These are phyloP conservation scores for Ephydatia muelleri DNA, from an alignment of 37 sponge, comb jelly and placozoan genomes.

Conservation along the genomic window DNA sequence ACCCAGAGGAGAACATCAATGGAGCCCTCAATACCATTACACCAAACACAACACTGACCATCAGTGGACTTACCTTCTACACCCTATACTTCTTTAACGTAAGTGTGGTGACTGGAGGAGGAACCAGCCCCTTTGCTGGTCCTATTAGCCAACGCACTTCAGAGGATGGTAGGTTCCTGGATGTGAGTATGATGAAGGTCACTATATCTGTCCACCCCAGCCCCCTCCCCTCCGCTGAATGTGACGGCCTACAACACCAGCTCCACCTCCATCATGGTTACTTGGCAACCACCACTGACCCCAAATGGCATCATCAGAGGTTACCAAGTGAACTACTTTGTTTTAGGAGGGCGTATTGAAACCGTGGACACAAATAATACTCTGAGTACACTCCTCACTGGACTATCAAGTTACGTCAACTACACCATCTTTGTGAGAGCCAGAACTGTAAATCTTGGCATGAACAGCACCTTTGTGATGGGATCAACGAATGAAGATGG, in stretches of 20 bases:
- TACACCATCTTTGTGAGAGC: constrained; percentile 30
- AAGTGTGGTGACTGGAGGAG: constrained; percentile 1
- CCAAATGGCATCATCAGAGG: constrained; percentile 51
- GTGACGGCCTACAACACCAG: not conserved
- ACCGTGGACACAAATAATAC: not conserved
- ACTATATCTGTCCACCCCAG: not conserved
- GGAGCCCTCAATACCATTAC: not conserved
- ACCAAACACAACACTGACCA: not conserved
- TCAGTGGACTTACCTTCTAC: constrained; percentile 4
- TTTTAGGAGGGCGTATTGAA: not conserved
- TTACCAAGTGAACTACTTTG: constrained; percentile 32
- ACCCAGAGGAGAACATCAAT: not conserved
- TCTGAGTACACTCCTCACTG: constrained; percentile 2
- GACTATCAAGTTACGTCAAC: constrained; percentile 24
- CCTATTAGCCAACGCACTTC: not conserved
- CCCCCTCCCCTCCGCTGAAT: constrained; percentile 37
- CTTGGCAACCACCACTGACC: constrained; percentile 39
- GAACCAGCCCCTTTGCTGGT: not conserved
- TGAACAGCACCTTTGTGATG: constrained; percentile 6
- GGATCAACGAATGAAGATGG: constrained; percentile 25
- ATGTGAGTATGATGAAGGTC: not conserved
- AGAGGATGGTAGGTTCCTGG: not conserved
- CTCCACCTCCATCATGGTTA: constrained; percentile 5
- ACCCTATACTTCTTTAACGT: not conserved
- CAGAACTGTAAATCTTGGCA: constrained; percentile 11